Conservation (phyloP, 2,113 vertebrate species). For the Cochlearius cochlearius region DNA sequence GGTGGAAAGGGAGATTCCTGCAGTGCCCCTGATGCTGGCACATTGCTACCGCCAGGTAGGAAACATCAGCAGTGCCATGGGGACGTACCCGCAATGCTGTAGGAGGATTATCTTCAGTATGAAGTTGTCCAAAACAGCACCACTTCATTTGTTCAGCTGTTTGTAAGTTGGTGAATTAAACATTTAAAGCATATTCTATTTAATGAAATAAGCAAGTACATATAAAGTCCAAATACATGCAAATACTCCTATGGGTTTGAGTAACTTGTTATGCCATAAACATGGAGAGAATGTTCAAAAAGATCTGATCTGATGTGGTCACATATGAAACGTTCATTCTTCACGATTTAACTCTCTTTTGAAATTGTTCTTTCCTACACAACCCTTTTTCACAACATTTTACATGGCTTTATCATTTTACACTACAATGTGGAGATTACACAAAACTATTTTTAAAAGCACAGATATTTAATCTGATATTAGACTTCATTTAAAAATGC, state of each 20-base stretch:
- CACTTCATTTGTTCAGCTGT: not conserved
- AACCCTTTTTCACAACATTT: not conserved
- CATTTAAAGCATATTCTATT: not conserved
- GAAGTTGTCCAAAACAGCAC: not conserved
- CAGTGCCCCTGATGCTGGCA: not conserved
- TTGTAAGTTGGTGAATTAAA: slow-evolving; percentile 25
- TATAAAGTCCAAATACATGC: not conserved
- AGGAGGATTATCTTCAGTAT: not conserved
- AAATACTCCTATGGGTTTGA: not conserved
- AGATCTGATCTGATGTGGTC: not conserved
- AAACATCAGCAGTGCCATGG: not conserved
- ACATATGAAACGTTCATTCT: not conserved
- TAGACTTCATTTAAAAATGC: not conserved
- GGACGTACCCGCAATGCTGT: not conserved
- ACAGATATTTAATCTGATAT: not conserved
- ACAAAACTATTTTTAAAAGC: not conserved
- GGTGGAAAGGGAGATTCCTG: not conserved
- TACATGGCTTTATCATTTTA: not conserved
- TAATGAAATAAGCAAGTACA: slow-evolving; percentile 33
- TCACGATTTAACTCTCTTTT: not conserved
- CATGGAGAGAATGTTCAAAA: not conserved
- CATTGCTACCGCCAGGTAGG: not conserved
- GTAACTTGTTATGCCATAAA: not conserved
- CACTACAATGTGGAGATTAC: fast-evolving
- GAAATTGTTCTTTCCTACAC: not conserved